phyloP scores from a whole-genome alignment of 2,888 invertebrate genomes.

The Caenorhabditis sp. region DNA sequence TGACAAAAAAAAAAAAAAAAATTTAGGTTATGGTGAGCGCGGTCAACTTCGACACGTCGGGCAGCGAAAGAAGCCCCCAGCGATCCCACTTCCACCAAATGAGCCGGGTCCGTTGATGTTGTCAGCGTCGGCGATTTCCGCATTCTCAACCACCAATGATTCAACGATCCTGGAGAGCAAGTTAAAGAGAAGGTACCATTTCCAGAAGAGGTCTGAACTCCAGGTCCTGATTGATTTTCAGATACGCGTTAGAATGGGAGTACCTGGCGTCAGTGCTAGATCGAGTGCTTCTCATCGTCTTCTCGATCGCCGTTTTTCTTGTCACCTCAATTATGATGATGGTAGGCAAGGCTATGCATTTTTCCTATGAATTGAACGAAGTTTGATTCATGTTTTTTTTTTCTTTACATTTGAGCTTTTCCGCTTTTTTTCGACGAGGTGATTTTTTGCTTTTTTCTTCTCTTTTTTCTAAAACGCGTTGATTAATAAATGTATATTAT shows the following conservation, averaged over 20 bases:
- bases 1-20: not conserved
- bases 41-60: conserved; percentile 25
- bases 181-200: conserved; percentile 49
- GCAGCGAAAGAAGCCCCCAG: conserved; percentile 12
- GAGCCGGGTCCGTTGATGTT: conserved; percentile 44
- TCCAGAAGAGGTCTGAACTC: conserved; percentile 2
- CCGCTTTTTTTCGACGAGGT: not conserved
- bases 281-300: conserved; percentile 61
- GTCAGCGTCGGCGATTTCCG: conserved; percentile 44
- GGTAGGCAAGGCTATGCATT: conserved; percentile 69
- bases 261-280: conserved; percentile 65
- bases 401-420: not conserved
- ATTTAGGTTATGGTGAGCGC: conserved; percentile 20
- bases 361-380: conserved; percentile 56
- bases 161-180: conserved; percentile 48
- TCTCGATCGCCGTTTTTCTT: conserved; percentile 62
- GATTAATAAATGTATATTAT: not conserved
- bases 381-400: not conserved
- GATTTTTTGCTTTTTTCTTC: conserved; percentile 6
- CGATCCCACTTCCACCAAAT: conserved; percentile 16
- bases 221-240: conserved; percentile 17
- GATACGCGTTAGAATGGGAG: conserved; percentile 68
- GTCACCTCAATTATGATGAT: conserved; percentile 69
- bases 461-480: conserved; percentile 4
- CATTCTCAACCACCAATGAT: conserved; percentile 37